Base-by-base conservation (phyloP, 2,797 vertebrate genomes). In the Neoniphon sammara region DNA sequence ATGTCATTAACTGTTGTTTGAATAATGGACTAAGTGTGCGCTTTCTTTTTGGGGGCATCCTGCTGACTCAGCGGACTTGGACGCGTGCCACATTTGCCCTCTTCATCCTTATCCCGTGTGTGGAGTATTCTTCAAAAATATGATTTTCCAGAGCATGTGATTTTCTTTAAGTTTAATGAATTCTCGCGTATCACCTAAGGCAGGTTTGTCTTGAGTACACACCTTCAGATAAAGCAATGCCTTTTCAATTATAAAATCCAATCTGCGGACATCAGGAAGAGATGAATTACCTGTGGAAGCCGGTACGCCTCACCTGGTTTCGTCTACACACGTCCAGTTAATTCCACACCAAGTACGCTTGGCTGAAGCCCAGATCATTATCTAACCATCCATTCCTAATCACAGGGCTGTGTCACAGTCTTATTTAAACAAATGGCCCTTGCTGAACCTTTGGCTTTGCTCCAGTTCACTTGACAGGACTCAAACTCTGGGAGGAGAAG, bases 361-460 rank as follows among this genome's bases (percentile, higher is more conserved):
- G 82, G 79, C 86, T 44, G 57, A 60, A 78, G 77, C 44, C 81
- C 82, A 84, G 81, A 86, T 89, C 80, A 90, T 91, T 88, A 90
- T 86, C 88, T 86, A 85, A 75, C 83, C 61, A 78, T 75, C 79
- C 84, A 73, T 81, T 83, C 59, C 55, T 66, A 69, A 81, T 60
- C 52, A 54, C 64, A 64, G 87, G 82, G 76, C 84, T 79, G 88
- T 85, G 83, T 87, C 85, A 79, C 82, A 73, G 83, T 81, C 89
- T 88, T 87, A 87, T 88, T 87, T 85, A 89, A 92, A 90, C 85
- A 85, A 89, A 88, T 85, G 81, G 77, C 79, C 83, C 73, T 70
- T 9, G 31, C 53, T 55, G 71, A 83, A 79, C 74, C 67, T 76
- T 69, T 84, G 87, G 85, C 86, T 75, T 47, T 18, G 57, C 65